A percentile compares a stretch with the other conserved stretches of the same genome.
phyloP scores from a whole-genome alignment of 2,888 invertebrate species.

The Caenorhabditis drosophilae region DNA sequence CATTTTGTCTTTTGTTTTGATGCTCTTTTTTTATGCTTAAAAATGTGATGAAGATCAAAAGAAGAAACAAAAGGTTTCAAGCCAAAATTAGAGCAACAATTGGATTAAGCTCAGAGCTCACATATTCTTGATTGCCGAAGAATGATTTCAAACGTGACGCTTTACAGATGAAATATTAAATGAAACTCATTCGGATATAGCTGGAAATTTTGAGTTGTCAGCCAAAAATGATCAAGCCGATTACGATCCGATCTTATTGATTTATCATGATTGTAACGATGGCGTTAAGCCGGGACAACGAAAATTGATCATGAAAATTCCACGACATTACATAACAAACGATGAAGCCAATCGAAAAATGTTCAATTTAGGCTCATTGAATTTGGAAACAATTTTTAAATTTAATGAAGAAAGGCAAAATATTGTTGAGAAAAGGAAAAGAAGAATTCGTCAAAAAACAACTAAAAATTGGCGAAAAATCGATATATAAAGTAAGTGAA shows the following conservation, averaged over 20 bases:
- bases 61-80: background rate
- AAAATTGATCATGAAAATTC: slow-evolving; percentile 45
- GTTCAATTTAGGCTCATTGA: slow-evolving; percentile 39
- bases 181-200: slow-evolving; percentile 23
- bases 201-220: slow-evolving; percentile 19
- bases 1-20: background rate
- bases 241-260: slow-evolving; percentile 19
- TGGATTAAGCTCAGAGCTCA: background rate
- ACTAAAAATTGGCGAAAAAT: background rate
- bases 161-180: slow-evolving; percentile 22
- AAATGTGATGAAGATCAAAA: background rate
- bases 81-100: background rate
- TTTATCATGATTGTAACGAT: slow-evolving; percentile 51
- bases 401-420: slow-evolving; percentile 39
- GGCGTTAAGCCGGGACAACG: slow-evolving; percentile 51
- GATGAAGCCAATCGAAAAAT: slow-evolving; percentile 9
- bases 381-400: slow-evolving; percentile 40
- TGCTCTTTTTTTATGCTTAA: background rate
- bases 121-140: background rate
- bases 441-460: background rate
- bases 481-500: background rate
- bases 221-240: slow-evolving; percentile 9
- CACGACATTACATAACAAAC: slow-evolving; percentile 33
- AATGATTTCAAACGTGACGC: no score
- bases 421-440: slow-evolving; percentile 20